phyloP scores from a whole-genome alignment of 1,140 invertebrate genomes.

The Hypothenemus hampei region DNA sequence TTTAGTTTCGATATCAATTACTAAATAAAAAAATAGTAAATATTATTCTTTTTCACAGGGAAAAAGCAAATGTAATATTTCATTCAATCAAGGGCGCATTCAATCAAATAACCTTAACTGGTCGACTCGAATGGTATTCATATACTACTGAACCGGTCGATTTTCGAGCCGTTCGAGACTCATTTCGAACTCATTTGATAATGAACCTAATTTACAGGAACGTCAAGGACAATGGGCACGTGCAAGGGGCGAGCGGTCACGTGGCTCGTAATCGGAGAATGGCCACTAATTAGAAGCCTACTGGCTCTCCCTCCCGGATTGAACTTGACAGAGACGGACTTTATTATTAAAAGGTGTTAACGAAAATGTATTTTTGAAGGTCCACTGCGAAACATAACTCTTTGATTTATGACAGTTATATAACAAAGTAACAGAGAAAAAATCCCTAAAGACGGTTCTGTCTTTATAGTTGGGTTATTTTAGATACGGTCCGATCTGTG shows the following conservation, averaged over 20 bases:
- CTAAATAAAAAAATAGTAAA: neutral
- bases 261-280: constrained; percentile 39
- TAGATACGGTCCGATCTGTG: too few species aligned
- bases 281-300: constrained; percentile 34
- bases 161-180: constrained; percentile 5
- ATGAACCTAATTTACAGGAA: constrained; percentile 33
- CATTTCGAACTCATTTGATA: constrained; percentile 30
- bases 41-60: neutral
- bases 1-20: neutral
- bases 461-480: too few species aligned
- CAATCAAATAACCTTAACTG: constrained; percentile 8
- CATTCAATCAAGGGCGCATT: too few species aligned
- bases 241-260: constrained; percentile 34
- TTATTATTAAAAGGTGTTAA: too few species aligned
- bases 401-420: too few species aligned
- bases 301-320: neutral
- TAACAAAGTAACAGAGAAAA: too few species aligned
- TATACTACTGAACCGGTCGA: constrained; percentile 3
- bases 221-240: constrained; percentile 35
- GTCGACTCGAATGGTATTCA: constrained; percentile 3
- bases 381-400: too few species aligned
- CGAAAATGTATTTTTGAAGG: too few species aligned
- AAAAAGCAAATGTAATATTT: neutral
- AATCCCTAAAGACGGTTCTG: too few species aligned
- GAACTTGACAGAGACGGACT: neutral